Conservation (phyloP, 2,888 invertebrate genomes). For the Falcaria lacertinaria region DNA sequence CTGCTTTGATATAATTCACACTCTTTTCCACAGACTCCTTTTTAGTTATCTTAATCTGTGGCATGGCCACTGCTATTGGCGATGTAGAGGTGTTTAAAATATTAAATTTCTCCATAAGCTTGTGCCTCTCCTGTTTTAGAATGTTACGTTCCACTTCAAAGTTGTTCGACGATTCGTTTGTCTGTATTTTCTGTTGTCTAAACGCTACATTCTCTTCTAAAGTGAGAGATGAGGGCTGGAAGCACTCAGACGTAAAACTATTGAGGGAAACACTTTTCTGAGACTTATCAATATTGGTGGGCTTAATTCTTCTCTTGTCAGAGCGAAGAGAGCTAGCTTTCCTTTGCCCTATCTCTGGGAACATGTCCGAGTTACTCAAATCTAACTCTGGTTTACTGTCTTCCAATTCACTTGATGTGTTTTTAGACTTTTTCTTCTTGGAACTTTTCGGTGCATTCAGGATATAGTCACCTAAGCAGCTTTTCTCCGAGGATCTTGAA, state of each 20-base stretch:
- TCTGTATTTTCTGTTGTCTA: slow-evolving; percentile 49
- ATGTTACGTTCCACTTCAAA: slow-evolving; percentile 65
- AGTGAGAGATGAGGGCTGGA: slow-evolving; percentile 51
- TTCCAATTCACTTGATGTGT: slow-evolving; percentile 41
- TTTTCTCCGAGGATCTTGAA: slow-evolving; percentile 58
- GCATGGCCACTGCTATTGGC: slow-evolving; percentile 35
- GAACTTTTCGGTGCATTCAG: slow-evolving; percentile 47
- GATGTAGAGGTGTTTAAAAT: slow-evolving; percentile 50
- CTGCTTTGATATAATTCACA: slow-evolving; percentile 53
- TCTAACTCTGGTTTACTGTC: slow-evolving; percentile 53
- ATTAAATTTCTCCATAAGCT: slow-evolving; percentile 71
- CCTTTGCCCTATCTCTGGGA: slow-evolving; percentile 65
- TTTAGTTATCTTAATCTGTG: slow-evolving; percentile 54
- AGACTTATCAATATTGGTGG: slow-evolving; percentile 64
- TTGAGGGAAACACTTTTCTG: slow-evolving; percentile 57
- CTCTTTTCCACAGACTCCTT: slow-evolving; percentile 41
- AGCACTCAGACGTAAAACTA: slow-evolving; percentile 55
- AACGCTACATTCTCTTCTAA: slow-evolving; percentile 63
- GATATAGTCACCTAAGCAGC: slow-evolving; percentile 59
- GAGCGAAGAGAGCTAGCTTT: slow-evolving; percentile 55
- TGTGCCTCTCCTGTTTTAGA: slow-evolving; percentile 65
- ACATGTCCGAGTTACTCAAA: slow-evolving; percentile 60
- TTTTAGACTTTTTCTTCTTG: slow-evolving; percentile 54
- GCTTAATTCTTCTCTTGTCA: slow-evolving; percentile 72
- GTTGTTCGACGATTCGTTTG: slow-evolving; percentile 45